Percentiles rank a stretch among this genome's conserved stretches.
Conservation (phyloP, 2,888 invertebrate species). For the Allophyes oxyacanthae region DNA sequence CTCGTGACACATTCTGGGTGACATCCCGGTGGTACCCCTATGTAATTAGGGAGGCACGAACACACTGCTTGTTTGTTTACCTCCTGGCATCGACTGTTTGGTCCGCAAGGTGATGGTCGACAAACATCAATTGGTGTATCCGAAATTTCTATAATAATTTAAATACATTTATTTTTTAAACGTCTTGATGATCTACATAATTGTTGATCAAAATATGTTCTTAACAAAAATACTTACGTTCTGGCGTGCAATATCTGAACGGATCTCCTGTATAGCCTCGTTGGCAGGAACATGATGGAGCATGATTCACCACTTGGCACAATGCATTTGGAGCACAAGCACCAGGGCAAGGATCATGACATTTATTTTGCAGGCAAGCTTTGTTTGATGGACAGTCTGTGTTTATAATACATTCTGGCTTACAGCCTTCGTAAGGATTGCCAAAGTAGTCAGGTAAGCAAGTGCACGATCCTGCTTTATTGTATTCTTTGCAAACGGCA, state of each 20-base stretch:
- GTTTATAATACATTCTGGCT: conserved; percentile 92
- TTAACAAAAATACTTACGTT: conserved; percentile 84
- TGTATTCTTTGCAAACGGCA: conserved; percentile 90
- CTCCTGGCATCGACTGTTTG: conserved; percentile 93
- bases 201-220: too few relatives aligned
- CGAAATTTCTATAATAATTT: conserved; percentile 58
- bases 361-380: conserved; percentile 93
- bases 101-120: conserved; percentile 92
- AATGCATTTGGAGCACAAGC: conserved; percentile 93
- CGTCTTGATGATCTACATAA: background rate
- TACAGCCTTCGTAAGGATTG: conserved; percentile 93
- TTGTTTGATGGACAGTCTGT: conserved; percentile 92
- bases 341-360: conserved; percentile 93
- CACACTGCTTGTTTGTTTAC: conserved; percentile 93
- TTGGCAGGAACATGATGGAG: conserved; percentile 92
- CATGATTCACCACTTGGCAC: conserved; percentile 92
- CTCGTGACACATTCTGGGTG: conserved; percentile 94
- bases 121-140: conserved; percentile 88
- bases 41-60: conserved; percentile 92
- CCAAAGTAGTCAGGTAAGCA: conserved; percentile 92
- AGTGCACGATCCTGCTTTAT: conserved; percentile 91
- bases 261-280: conserved; percentile 93
- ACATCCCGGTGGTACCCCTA: conserved; percentile 93
- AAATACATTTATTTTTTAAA: background rate
- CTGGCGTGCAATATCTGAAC: conserved; percentile 89